Percentiles rank a stretch among this genome's conserved stretches.
Conservation (phyloP, 1,140 invertebrate genomes). For the Lasioglossum albipes region DNA sequence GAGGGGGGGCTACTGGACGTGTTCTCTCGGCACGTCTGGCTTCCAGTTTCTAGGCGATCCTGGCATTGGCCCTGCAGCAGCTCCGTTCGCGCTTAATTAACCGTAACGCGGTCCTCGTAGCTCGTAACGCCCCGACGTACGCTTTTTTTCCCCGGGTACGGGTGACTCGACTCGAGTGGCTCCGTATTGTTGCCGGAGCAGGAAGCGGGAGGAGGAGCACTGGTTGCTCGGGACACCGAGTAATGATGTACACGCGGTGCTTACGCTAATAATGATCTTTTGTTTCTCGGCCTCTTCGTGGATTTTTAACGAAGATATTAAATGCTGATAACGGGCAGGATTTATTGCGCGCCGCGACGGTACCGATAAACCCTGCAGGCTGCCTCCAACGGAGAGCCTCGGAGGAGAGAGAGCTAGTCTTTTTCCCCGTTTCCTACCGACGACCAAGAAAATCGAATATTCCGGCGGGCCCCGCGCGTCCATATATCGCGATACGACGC, state of each 20-base stretch:
- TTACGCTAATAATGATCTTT: conserved; percentile 51
- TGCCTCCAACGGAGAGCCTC: not conserved
- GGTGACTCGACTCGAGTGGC: conserved; percentile 29
- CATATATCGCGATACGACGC: not conserved
- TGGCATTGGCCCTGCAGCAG: conserved; percentile 20
- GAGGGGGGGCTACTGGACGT: too few relatives aligned
- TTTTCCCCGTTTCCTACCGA: conserved; percentile 11
- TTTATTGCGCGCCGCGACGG: conserved; percentile 47
- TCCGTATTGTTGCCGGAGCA: conserved; percentile 40
- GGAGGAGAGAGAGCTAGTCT: not conserved
- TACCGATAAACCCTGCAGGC: conserved; percentile 20
- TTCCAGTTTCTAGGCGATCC: conserved; percentile 58
- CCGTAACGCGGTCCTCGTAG: conserved; percentile 49
- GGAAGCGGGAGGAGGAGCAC: conserved; percentile 34
- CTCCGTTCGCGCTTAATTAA: conserved; percentile 54
- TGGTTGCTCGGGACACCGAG: conserved; percentile 40
- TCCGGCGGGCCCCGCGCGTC: not conserved
- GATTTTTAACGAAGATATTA: conserved; percentile 54
- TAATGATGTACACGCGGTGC: conserved; percentile 59
- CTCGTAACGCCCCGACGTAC: conserved; percentile 38
- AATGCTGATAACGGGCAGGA: conserved; percentile 48
- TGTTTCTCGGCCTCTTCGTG: conserved; percentile 40
- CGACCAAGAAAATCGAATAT: conserved; percentile 28
- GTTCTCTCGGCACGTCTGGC: conserved; percentile 9
- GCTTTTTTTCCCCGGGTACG: conserved; percentile 30